These are phyloP conservation scores for Strix aluco DNA, from an alignment of 2,113 vertebrate species.

Conservation along the genomic window DNA sequence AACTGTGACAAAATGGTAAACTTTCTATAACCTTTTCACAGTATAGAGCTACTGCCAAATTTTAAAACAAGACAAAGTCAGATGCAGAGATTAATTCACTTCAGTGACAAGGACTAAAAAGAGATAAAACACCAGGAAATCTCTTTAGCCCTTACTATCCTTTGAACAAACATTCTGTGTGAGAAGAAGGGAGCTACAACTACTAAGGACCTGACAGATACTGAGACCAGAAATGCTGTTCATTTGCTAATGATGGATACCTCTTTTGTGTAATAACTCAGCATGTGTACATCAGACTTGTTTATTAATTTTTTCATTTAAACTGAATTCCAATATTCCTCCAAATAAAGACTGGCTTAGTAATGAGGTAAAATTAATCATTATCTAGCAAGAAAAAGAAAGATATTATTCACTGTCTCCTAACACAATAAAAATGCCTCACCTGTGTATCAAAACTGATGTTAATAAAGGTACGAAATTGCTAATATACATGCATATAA, in stretches of 20 bases:
- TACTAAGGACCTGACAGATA: neutral
- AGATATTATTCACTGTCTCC: neutral
- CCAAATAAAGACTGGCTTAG: neutral
- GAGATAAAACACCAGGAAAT: constrained; percentile 23
- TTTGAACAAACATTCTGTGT: neutral
- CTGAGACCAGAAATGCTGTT: neutral
- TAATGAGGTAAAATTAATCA: neutral
- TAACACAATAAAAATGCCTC: neutral
- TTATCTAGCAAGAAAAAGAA: neutral
- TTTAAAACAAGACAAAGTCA: neutral
- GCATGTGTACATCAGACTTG: neutral
- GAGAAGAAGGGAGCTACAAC: neutral
- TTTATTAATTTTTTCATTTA: neutral
- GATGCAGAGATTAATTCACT: neutral
- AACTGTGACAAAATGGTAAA: neutral
- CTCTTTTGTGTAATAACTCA: neutral
- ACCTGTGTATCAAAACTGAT: neutral
- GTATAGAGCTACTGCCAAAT: neutral
- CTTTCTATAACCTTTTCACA: neutral
- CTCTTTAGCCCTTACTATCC: neutral
- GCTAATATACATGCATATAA: neutral
- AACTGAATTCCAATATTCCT: neutral
- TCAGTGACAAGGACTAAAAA: neutral
- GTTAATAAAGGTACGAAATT: neutral
- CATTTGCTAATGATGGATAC: neutral